Conservation (phyloP, 2,888 invertebrate genomes). For the Drosophila anceps region DNA sequence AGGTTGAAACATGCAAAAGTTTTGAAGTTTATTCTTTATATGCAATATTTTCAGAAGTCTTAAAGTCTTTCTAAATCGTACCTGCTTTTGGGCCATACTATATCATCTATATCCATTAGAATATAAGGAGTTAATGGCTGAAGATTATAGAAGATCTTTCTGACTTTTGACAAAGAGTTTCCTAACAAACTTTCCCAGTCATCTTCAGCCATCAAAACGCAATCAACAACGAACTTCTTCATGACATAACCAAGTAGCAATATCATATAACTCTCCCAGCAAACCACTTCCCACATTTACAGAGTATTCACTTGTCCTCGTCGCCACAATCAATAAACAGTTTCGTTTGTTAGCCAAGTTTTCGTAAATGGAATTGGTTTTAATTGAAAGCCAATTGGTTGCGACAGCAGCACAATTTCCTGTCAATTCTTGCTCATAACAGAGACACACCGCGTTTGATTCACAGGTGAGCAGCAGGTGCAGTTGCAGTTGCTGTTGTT, state of each 20-base stretch:
- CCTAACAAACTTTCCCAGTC: too few species aligned
- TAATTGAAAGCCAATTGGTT: conserved; percentile 68
- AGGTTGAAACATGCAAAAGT: not conserved
- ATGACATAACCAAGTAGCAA: too few species aligned
- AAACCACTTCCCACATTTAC: not conserved
- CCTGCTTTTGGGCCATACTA: too few species aligned
- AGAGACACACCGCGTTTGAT: conserved; percentile 1
- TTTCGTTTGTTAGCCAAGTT: conserved; percentile 10
- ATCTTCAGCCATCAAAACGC: too few species aligned
- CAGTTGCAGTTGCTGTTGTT: conserved; percentile 15
- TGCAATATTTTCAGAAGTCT: not conserved
- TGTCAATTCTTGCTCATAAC: conserved; percentile 48
- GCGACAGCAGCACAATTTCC: conserved; percentile 66
- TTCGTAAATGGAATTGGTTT: conserved; percentile 52
- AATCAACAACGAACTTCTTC: too few species aligned
- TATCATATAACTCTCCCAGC: not conserved
- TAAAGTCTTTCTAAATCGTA: not conserved
- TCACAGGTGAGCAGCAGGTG: conserved; percentile 32
- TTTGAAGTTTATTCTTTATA: not conserved
- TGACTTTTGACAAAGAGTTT: too few species aligned
- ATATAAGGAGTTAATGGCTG: too few species aligned
- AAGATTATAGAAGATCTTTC: too few species aligned
- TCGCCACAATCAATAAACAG: too few species aligned
- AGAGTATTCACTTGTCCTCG: not conserved
- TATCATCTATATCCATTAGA: too few species aligned